Conservation (phyloP, 2,888 invertebrate genomes). For the Scelioninae gen. 2 region DNA sequence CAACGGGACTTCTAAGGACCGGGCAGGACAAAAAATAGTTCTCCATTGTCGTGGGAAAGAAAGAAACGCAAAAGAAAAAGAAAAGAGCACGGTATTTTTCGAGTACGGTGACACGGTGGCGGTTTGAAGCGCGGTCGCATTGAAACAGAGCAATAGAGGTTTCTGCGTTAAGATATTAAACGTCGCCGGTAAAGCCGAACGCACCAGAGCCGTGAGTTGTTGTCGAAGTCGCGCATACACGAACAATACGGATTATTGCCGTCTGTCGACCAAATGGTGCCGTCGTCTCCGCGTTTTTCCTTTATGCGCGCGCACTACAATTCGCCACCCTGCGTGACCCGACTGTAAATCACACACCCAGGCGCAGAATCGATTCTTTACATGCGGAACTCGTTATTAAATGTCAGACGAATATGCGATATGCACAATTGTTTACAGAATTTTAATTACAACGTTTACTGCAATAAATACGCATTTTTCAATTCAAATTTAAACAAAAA, state of each 20-base stretch:
- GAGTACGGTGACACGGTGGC: constrained; percentile 32
- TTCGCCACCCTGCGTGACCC: constrained; percentile 44
- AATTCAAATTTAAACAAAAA: too few relatives aligned
- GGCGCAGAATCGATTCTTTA: constrained; percentile 44
- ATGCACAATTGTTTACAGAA: too few relatives aligned
- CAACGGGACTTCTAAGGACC: constrained; percentile 48
- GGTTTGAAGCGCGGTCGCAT: constrained; percentile 45
- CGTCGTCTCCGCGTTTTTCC: constrained; percentile 22
- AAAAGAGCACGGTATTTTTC: constrained; percentile 31
- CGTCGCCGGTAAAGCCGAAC: constrained; percentile 31
- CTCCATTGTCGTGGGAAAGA: constrained; percentile 52
- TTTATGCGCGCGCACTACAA: constrained; percentile 22
- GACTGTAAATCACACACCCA: constrained; percentile 28
- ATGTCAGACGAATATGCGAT: background rate
- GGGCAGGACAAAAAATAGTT: constrained; percentile 29
- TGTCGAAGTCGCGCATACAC: constrained; percentile 8
- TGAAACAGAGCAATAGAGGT: constrained; percentile 20
- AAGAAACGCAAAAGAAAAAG: constrained; percentile 54
- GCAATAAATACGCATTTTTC: too few relatives aligned
- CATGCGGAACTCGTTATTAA: background rate
- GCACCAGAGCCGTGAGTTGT: constrained; percentile 3
- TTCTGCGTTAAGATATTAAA: constrained; percentile 9
- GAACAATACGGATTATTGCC: background rate
- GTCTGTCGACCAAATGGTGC: constrained; percentile 1
- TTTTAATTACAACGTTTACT: too few relatives aligned